A percentile compares a stretch with the other conserved stretches of the same genome.
phyloP scores from a whole-genome alignment of 2,113 vertebrate genomes.

The Burhinus bistriatus region DNA sequence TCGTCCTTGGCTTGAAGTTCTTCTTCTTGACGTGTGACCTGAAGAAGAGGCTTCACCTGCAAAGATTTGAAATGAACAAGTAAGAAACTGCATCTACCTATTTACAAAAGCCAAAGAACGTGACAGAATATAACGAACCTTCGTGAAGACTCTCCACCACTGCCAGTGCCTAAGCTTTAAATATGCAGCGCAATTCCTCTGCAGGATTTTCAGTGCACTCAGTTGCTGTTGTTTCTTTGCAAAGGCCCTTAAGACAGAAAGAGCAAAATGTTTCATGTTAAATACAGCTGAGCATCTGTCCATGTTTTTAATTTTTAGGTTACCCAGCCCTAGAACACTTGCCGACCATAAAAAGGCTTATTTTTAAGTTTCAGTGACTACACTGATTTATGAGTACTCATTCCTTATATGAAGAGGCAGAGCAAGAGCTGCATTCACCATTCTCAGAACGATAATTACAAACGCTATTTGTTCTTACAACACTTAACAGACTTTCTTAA shows the following conservation, averaged over 20 bases:
- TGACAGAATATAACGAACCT: constrained; percentile 68
- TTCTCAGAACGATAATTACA: not conserved
- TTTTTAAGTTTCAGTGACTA: not conserved
- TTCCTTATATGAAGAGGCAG: not conserved
- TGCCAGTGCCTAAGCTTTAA: constrained; percentile 97
- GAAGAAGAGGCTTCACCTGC: constrained; percentile 97
- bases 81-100: not conserved
- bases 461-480: not conserved
- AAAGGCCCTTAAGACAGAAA: constrained; percentile 82
- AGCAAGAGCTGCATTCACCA: not conserved
- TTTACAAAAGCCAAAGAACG: not conserved
- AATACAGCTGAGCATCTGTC: not conserved
- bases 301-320: not conserved
- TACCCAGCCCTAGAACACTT: not conserved
- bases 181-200: constrained; percentile 97
- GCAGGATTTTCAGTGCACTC: constrained; percentile 94
- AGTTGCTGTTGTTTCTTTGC: constrained; percentile 97
- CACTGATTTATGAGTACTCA: not conserved
- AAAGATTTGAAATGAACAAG: not conserved
- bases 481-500: not conserved
- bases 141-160: constrained; percentile 99
- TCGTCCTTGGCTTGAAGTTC: constrained; percentile 97
- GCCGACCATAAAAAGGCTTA: not conserved
- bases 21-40: constrained; percentile 97
- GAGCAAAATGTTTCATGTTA: not conserved